These are phyloP conservation scores for Actias luna DNA, from an alignment of 2,888 invertebrate species.

Conservation along the genomic window DNA sequence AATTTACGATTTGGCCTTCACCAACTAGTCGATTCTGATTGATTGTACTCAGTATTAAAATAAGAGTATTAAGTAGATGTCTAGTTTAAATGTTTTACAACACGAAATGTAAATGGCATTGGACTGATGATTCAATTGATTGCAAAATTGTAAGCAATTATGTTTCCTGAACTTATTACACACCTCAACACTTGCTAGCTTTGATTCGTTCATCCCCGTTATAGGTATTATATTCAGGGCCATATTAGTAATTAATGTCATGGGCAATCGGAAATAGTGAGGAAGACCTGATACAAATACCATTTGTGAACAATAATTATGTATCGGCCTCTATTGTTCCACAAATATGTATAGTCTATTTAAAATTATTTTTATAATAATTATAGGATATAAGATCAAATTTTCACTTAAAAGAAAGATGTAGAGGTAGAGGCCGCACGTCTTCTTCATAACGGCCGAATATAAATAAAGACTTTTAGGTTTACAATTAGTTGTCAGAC, in stretches of 20 bases:
- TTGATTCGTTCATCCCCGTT: not conserved
- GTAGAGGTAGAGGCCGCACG: too few species aligned
- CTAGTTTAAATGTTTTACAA: not conserved
- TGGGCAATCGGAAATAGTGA: slow-evolving; percentile 24
- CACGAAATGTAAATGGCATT: not conserved
- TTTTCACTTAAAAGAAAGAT: too few species aligned
- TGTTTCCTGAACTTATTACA: not conserved
- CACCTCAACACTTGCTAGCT: not conserved
- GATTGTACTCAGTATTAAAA: not conserved
- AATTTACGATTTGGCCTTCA: not conserved
- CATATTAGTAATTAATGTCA: slow-evolving; percentile 32
- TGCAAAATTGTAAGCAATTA: not conserved
- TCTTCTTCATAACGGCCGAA: too few species aligned
- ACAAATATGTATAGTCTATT: not conserved
- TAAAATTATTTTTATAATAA: too few species aligned
- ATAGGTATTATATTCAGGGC: slow-evolving; percentile 26
- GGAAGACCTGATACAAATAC: slow-evolving; percentile 20
- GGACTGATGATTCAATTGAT: not conserved
- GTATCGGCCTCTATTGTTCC: not conserved
- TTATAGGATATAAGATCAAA: too few species aligned
- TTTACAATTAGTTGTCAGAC: too few species aligned
- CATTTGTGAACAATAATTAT: not conserved
- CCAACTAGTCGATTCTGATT: not conserved
- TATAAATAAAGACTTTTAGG: too few species aligned
- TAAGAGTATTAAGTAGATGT: not conserved